These are phyloP conservation scores for Microchirus variegatus DNA, from an alignment of 2,797 vertebrate species.

Conservation along the genomic window DNA sequence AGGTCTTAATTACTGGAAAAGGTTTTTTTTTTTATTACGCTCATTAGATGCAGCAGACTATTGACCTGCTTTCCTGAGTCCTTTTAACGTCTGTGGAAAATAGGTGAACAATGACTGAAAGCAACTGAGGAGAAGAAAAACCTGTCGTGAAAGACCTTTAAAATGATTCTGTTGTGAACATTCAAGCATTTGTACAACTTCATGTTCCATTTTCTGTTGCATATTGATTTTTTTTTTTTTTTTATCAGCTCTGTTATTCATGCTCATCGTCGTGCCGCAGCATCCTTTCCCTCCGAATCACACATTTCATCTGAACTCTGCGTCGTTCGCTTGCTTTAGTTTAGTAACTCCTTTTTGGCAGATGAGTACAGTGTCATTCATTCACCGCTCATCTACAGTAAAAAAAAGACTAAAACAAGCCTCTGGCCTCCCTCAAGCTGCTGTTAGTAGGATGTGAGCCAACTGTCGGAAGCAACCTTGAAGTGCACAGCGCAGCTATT, in stretches of 20 bases:
- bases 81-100: neutral
- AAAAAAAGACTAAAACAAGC: neutral
- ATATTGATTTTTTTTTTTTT: neutral
- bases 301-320: neutral
- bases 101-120: neutral
- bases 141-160: neutral
- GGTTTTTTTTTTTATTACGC: neutral
- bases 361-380: neutral
- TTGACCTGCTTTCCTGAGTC: conserved; percentile 36
- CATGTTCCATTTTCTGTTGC: too few relatives aligned
- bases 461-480: neutral
- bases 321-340: neutral
- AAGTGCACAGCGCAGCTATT: neutral
- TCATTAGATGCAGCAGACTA: conserved; percentile 24
- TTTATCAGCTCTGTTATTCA: neutral
- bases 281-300: neutral
- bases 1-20: conserved; percentile 34
- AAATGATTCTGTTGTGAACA: neutral
- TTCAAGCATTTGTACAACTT: neutral
- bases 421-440: neutral
- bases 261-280: neutral
- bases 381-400: neutral
- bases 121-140: neutral
- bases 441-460: neutral
- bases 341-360: neutral